phyloP scores from a whole-genome alignment of 2,888 invertebrate genomes.

The Cheilosia pagana region DNA sequence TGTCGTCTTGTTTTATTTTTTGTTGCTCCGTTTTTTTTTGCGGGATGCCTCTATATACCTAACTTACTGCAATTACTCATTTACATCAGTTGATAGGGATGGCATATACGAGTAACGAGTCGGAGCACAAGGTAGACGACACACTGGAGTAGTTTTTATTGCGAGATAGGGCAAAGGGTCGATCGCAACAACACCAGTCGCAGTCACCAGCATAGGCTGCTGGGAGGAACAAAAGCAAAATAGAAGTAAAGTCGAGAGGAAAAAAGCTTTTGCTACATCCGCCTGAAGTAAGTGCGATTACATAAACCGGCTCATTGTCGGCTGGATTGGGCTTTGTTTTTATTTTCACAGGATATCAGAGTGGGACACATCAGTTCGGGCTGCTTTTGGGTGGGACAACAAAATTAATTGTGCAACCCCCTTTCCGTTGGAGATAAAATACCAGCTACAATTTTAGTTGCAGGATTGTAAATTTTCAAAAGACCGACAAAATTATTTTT shows the following conservation, averaged over 20 bases:
- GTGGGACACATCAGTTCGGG: neutral
- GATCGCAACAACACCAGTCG: conserved; percentile 36
- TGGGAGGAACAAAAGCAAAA: neutral
- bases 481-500: neutral
- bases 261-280: conserved; percentile 45
- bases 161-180: conserved; percentile 58
- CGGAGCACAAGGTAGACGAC: conserved; percentile 33
- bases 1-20: conserved; percentile 3
- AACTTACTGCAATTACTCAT: conserved; percentile 69
- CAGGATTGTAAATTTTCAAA: neutral
- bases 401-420: too few species aligned
- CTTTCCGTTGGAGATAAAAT: too few species aligned
- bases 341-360: neutral
- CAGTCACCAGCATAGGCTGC: conserved; percentile 1
- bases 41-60: conserved; percentile 1
- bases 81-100: conserved; percentile 32
- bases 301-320: conserved; percentile 63
- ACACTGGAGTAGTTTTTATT: conserved; percentile 35
- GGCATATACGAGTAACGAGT: neutral
- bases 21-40: conserved; percentile 14
- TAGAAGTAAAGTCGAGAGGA: conserved; percentile 1
- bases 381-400: neutral
- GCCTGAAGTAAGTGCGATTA: conserved; percentile 62
- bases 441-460: too few species aligned
- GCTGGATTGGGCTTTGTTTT: conserved; percentile 1